These are phyloP conservation scores for Schizopygopsis pylzovi DNA, from an alignment of 2,797 vertebrate genomes.

Conservation along the genomic window DNA sequence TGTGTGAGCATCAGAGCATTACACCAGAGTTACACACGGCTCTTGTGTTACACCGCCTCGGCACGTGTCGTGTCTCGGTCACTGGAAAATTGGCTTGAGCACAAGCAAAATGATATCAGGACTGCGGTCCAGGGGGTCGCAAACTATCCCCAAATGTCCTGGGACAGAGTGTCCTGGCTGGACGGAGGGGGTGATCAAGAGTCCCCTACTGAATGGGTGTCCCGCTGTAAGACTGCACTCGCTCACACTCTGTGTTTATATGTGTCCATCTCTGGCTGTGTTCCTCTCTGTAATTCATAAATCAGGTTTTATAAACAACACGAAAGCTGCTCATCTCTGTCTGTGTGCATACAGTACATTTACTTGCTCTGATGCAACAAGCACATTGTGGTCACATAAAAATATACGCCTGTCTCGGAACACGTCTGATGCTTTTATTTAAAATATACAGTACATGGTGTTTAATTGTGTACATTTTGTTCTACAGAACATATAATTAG, in stretches of 20 bases:
- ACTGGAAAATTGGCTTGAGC: slow-evolving; percentile 52
- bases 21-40: background rate
- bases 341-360: background rate
- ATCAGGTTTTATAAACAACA: slow-evolving; percentile 13
- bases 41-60: background rate
- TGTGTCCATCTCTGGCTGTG: background rate
- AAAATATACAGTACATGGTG: background rate
- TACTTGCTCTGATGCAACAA: background rate
- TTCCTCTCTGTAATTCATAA: background rate
- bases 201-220: background rate
- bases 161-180: slow-evolving; percentile 78
- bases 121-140: slow-evolving; percentile 64
- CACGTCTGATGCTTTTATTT: background rate
- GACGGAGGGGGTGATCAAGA: background rate
- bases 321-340: background rate
- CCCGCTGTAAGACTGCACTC: slow-evolving; percentile 3
- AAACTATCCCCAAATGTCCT: slow-evolving; percentile 58
- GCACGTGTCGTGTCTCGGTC: background rate
- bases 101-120: slow-evolving; percentile 22
- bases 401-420: background rate
- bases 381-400: background rate
- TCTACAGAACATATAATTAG: background rate
- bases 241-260: slow-evolving; percentile 22
- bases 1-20: background rate
- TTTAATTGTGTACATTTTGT: background rate